These are phyloP conservation scores for Euglossa dilemma DNA, from an alignment of 1,140 invertebrate species.

Conservation along the genomic window DNA sequence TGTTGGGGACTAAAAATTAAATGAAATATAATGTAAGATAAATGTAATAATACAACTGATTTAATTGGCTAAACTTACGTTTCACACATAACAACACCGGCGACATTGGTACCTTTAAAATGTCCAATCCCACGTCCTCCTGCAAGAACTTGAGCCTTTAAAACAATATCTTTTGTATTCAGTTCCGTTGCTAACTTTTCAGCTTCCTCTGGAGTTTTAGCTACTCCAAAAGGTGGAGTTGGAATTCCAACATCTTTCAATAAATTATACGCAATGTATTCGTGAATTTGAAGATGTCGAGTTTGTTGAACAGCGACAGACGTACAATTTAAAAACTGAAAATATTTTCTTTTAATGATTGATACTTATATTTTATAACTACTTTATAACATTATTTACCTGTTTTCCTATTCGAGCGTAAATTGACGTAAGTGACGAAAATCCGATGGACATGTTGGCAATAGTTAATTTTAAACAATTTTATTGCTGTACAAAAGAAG, in stretches of 20 bases:
- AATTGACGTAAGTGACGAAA: not conserved
- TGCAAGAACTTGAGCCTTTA: constrained; percentile 98
- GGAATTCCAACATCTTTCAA: constrained; percentile 93
- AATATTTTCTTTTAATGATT: constrained; percentile 9
- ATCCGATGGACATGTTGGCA: constrained; percentile 7
- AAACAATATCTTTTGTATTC: constrained; percentile 92
- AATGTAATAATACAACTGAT: constrained; percentile 6
- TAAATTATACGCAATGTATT: constrained; percentile 95
- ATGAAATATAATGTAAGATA: not conserved
- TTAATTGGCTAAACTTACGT: constrained; percentile 85
- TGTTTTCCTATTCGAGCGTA: constrained; percentile 32
- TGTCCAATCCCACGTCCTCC: constrained; percentile 96
- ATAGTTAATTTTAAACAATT: not conserved
- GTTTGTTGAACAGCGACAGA: constrained; percentile 84
- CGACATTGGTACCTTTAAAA: constrained; percentile 95
- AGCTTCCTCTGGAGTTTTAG: constrained; percentile 92
- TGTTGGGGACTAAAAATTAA: constrained; percentile 88
- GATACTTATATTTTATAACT: not conserved
- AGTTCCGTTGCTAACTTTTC: constrained; percentile 90
- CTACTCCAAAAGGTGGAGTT: constrained; percentile 96
- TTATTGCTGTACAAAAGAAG: not conserved
- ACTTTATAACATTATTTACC: constrained; percentile 37
- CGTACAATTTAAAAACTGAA: constrained; percentile 78
- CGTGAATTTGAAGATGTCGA: constrained; percentile 95
- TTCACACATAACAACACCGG: constrained; percentile 95